A percentile compares a stretch with the other conserved stretches of the same genome.
phyloP scores from a whole-genome alignment of 2,113 vertebrate genomes.

The Lamprotornis superbus region DNA sequence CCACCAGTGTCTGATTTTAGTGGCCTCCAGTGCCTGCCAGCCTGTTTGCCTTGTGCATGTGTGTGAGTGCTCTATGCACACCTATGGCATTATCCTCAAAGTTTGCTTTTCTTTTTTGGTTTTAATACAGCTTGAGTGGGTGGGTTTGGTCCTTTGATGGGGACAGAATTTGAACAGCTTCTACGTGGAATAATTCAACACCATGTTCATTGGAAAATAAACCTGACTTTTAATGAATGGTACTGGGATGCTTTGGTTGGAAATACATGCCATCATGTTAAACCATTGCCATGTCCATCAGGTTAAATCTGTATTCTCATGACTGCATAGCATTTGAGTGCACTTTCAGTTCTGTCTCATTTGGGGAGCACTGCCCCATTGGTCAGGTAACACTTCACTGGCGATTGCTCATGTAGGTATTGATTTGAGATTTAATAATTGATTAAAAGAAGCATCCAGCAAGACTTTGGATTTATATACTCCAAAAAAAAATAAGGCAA shows the following conservation, averaged over 20 bases:
- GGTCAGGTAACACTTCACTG: conserved; percentile 46
- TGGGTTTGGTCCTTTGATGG: conserved; percentile 30
- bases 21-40: not conserved
- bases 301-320: conserved; percentile 64
- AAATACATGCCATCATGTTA: conserved; percentile 77
- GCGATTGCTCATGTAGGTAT: not conserved
- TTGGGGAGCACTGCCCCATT: not conserved
- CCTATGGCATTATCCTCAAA: conserved; percentile 1
- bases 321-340: conserved; percentile 23
- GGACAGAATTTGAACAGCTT: conserved; percentile 41
- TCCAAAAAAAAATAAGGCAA: not conserved
- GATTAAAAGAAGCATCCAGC: conserved; percentile 55
- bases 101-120: not conserved
- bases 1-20: not conserved
- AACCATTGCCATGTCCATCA: conserved; percentile 85
- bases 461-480: conserved; percentile 41
- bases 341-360: conserved; percentile 54
- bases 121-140: not conserved
- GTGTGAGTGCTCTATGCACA: not conserved
- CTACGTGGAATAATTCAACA: conserved; percentile 22
- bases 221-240: not conserved
- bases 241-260: conserved; percentile 56
- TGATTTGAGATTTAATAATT: conserved; percentile 59
- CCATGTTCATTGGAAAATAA: conserved; percentile 14
- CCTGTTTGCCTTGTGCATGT: conserved; percentile 35